Base-by-base conservation (phyloP, 2,888 invertebrate species). In the Euplagia quadripunctaria region DNA sequence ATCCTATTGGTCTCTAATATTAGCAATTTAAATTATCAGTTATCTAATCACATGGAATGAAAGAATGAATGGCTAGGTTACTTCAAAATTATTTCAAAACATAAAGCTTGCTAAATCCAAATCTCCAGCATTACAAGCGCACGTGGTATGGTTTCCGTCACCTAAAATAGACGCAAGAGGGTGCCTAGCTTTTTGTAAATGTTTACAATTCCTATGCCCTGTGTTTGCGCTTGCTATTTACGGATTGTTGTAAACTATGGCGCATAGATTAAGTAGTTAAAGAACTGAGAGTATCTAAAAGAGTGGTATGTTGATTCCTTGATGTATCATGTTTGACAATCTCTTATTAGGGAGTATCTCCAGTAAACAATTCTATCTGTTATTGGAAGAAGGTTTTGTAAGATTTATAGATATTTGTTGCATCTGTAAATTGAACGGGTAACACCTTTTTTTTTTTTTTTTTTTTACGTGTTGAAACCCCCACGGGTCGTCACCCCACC, bases 141-240 rank as follows among this genome's bases (percentile, higher is more conserved):
- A 82, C 83, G 77, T 82, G 83, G 74, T 67, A 61, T 70, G 70
- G 85, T 84, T 90, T 92, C 92, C 91, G 89, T 70, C 83, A 85
- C 82, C 86, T 64, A 74, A 89, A 91, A 91, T 91, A 91, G 81
- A 84, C 68, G 31, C 72, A 66, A 55, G 79, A 86, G 83, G 86
- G 85, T 75, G 81, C 80, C 82, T 83, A 82, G 81, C 77, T 88
- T 89, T 86, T 88, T 86, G 87, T 89, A 88, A 89, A 87, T 89
- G 86, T 88, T 88, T 88, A 87, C 86, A 86, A 81, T 79, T 83
- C 79, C 86, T 80, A 81, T 78, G 79, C 73, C 75, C 74, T 78
- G 77, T 77, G 85, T 83, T 80, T 81, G 78, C 74, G 63, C 52
- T 12, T 0, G 74, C 79, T 87, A 88, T 88, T 87, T 87, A 69